Conservation (phyloP, 2,113 vertebrate genomes). For the Pipra filicauda region DNA sequence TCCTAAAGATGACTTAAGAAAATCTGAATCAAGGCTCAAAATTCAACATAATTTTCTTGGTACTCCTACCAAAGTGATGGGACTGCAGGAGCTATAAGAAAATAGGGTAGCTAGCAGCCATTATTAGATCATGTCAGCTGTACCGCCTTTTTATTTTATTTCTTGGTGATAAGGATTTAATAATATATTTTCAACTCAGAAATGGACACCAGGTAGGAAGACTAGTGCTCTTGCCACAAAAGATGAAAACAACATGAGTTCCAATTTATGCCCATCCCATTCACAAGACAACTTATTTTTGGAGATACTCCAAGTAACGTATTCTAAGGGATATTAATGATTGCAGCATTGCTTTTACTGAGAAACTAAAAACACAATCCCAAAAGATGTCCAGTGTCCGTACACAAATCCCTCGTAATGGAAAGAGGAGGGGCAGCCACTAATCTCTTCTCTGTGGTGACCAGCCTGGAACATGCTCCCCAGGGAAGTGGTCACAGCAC, state of each 20-base stretch:
- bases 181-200: neutral
- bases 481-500: neutral
- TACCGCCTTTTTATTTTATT: neutral
- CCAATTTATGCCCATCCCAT: neutral
- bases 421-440: neutral
- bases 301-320: neutral
- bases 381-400: neutral
- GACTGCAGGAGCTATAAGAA: constrained; percentile 2
- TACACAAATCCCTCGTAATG: neutral
- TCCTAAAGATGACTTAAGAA: constrained; percentile 59
- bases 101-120: constrained; percentile 15
- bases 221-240: neutral
- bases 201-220: neutral
- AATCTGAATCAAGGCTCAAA: constrained; percentile 60
- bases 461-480: neutral
- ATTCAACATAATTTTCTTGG: constrained; percentile 66
- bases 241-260: neutral
- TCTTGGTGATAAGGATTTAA: neutral
- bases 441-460: neutral
- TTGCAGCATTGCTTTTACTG: neutral
- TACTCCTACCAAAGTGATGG: constrained; percentile 53
- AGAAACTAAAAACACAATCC: neutral
- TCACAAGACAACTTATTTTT: neutral
- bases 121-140: neutral
- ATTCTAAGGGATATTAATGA: neutral